A percentile compares a stretch with the other conserved stretches of the same genome.
Conservation (phyloP, 2,113 vertebrate species). For the Neodontobutis hainanensis region DNA sequence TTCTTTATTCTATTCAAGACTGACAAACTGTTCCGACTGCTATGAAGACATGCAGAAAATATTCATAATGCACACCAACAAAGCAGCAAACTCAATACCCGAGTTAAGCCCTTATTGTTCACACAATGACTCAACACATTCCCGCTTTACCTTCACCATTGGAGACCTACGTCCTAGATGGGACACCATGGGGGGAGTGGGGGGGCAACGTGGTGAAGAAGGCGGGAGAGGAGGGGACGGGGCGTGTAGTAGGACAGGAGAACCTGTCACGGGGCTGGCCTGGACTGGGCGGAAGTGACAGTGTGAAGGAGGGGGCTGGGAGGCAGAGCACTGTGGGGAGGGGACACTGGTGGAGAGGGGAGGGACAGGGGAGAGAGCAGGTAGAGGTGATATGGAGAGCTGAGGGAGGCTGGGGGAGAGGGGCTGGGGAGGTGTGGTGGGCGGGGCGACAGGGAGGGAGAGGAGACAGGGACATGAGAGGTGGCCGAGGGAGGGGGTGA, state of each 20-base stretch:
- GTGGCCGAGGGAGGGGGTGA: constrained; percentile 69
- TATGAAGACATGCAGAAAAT: too few species aligned
- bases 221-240: constrained; percentile 23
- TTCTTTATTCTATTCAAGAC: too few species aligned
- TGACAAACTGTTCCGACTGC: too few species aligned
- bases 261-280: constrained; percentile 49
- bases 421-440: constrained; percentile 12
- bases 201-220: constrained; percentile 72
- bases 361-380: constrained; percentile 31
- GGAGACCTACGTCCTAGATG: constrained; percentile 81
- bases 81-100: neutral
- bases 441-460: constrained; percentile 43
- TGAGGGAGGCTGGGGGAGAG: constrained; percentile 37
- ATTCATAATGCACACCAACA: too few species aligned
- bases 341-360: constrained; percentile 20
- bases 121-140: constrained; percentile 16
- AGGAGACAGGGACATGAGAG: constrained; percentile 65
- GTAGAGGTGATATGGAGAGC: constrained; percentile 29
- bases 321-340: constrained; percentile 18
- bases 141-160: constrained; percentile 87
- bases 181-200: constrained; percentile 75
- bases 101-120: neutral
- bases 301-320: constrained; percentile 22
- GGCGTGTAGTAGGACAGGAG: constrained; percentile 30
- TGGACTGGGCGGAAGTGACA: constrained; percentile 17